Evolutionary conservation across 2,888 invertebrate genomes (phyloP), one percentile per base, ranked within the genome.

Genomic region (Plebejus anna): DNA sequence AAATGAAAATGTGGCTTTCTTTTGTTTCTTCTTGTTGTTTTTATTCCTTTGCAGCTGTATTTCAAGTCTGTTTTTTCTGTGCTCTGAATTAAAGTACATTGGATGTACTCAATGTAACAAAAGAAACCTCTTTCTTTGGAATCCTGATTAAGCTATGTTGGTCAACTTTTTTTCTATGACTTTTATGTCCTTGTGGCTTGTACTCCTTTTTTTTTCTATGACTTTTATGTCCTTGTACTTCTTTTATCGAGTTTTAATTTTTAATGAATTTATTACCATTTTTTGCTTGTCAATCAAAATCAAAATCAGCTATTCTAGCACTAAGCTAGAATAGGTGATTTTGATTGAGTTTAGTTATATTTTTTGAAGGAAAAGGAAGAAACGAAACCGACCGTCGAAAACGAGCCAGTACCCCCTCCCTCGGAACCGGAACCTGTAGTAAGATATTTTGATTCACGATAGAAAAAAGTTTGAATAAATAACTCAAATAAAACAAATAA

Each of bases 301-400:
- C 22, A 22, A 22, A 22, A 22, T n/a, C n/a, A n/a, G n/a, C n/a
- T n/a, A n/a, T n/a, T n/a, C n/a, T n/a, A n/a, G n/a, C n/a, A n/a
- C n/a, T n/a, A n/a, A n/a, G 51, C 4, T 0, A 51, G 51, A 11
- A 1, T 11, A 16, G 51, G 51, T 16, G 16, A 16, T 13, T 55
- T 55, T 55, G 55, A 55, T 4, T 16, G 16, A 16, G 16, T 7
- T 59, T 22, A 6, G n/a, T 59, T 59, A 22, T 32, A 66, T 32
- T 73, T 55, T 47, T 73, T 55, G 1, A 73, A 55, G 73, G 73
- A 51, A 55, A 73, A 73, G 22, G 73, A 73, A 32, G 55, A 73
- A 73, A 73, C 51, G 55, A 73, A 55, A 73, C 4, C 51, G 28
- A 73, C 7, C 13, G 47, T 72, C 72, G 73, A 73, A 55, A 73